These are phyloP conservation scores for Mormyrus hasselquistii DNA, from an alignment of 2,797 vertebrate species.

Conservation along the genomic window DNA sequence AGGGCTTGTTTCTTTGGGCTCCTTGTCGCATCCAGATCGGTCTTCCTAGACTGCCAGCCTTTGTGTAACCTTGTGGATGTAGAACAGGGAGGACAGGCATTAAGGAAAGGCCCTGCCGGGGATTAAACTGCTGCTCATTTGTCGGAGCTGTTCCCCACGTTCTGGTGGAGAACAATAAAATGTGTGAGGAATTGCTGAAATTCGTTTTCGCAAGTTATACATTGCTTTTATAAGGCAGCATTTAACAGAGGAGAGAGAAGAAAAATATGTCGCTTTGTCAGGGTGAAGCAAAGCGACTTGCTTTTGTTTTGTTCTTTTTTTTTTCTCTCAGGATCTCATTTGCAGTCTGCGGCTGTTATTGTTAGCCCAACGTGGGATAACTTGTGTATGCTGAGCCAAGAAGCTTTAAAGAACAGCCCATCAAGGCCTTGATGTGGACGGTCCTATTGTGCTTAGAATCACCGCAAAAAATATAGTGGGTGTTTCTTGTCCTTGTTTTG, in stretches of 20 bases:
- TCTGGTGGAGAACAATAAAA: background rate
- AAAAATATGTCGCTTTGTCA: background rate
- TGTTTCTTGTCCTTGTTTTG: background rate
- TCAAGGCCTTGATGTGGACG: constrained; percentile 22
- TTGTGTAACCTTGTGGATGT: background rate
- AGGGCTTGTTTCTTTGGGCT: background rate
- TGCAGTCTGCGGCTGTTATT: constrained; percentile 40
- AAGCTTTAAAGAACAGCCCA: constrained; percentile 13
- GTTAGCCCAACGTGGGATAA: constrained; percentile 29
- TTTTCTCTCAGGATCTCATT: constrained; percentile 33
- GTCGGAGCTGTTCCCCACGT: background rate
- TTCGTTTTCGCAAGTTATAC: background rate
- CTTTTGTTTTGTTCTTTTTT: background rate
- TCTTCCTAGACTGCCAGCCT: background rate
- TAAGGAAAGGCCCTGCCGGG: background rate
- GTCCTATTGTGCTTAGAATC: constrained; percentile 14
- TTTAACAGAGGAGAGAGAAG: background rate
- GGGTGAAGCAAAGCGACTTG: background rate
- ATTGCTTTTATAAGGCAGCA: background rate
- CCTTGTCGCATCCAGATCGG: background rate
- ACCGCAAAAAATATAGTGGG: constrained; percentile 9
- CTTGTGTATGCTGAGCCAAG: constrained; percentile 21
- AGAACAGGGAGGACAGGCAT: background rate
- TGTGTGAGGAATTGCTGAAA: background rate
- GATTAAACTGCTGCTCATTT: background rate